Evolutionary conservation across 2,113 vertebrate genomes (phyloP).

Genomic region (Salvelinus namaycush): DNA sequence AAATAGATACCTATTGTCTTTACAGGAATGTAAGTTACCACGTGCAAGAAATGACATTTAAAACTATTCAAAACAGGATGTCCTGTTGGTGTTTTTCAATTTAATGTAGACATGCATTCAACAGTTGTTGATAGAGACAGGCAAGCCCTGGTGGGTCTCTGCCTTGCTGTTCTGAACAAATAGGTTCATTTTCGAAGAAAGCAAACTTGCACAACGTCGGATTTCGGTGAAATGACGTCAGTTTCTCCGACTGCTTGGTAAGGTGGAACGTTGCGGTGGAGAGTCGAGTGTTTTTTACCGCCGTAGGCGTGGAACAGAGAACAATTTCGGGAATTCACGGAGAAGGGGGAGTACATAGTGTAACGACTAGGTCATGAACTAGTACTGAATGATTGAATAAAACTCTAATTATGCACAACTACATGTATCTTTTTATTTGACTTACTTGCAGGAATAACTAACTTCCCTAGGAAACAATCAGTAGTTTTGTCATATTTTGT

Average conservation of each 20-base stretch:
- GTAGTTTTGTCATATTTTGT: background rate
- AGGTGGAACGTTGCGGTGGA: constrained; percentile 51
- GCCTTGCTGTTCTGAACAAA: constrained; percentile 18
- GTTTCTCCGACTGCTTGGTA: constrained; percentile 30
- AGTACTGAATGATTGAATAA: background rate
- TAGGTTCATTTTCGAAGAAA: constrained; percentile 60
- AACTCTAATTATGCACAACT: background rate
- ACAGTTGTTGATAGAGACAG: constrained; percentile 44
- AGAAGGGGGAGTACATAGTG: constrained; percentile 45
- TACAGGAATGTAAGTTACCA: constrained; percentile 41
- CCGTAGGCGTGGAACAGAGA: constrained; percentile 39
- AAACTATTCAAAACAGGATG: constrained; percentile 75
- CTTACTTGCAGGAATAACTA: no score
- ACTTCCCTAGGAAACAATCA: background rate
- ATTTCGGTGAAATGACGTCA: constrained; percentile 71
- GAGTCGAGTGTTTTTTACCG: constrained; percentile 24
- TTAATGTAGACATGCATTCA: constrained; percentile 47
- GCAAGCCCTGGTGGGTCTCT: constrained; percentile 32
- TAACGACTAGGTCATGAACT: constrained; percentile 3
- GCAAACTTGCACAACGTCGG: constrained; percentile 22
- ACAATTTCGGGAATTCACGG: constrained; percentile 48
- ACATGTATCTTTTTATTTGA: background rate
- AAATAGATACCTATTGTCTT: constrained; percentile 45
- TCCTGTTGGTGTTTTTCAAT: constrained; percentile 66
- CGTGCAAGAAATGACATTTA: constrained; percentile 72